Percentiles rank a stretch among this genome's conserved stretches.
Conservation (phyloP, 2,113 vertebrate genomes). For the Pelusios castaneus region DNA sequence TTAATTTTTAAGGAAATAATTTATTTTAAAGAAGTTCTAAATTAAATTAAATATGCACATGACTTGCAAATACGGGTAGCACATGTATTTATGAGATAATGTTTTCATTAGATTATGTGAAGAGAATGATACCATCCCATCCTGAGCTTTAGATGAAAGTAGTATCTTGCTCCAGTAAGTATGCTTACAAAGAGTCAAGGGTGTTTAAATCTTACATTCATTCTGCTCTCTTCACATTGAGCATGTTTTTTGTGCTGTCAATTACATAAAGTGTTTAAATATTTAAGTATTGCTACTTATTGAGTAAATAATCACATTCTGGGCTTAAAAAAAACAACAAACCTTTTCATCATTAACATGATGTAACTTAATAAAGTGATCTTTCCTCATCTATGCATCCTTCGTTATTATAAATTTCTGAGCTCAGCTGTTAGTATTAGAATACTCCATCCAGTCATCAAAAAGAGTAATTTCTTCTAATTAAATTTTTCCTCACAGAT, state of each 20-base stretch:
- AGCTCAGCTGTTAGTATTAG: neutral
- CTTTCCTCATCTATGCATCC: neutral
- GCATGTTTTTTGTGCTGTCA: neutral
- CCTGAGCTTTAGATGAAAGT: neutral
- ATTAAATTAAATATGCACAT: fast-evolving
- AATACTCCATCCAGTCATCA: neutral
- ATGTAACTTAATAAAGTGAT: neutral
- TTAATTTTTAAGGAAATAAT: neutral
- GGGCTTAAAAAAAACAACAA: neutral
- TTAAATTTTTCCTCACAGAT: neutral
- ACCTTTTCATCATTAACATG: neutral
- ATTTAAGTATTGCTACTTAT: neutral
- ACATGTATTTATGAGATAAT: neutral
- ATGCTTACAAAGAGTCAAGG: neutral
- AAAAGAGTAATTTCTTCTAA: neutral
- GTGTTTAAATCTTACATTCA: neutral
- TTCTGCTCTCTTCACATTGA: neutral
- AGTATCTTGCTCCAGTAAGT: neutral
- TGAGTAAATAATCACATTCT: neutral
- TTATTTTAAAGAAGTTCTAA: neutral
- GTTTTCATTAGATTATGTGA: neutral
- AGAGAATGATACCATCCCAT: neutral
- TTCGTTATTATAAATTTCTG: neutral
- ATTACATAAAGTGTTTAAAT: neutral
- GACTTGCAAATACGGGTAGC: neutral